A percentile compares a stretch with the other conserved stretches of the same genome.
Evolutionary conservation across 2,888 invertebrate species (phyloP).

Genomic region (Aspidiotus rigidus): DNA sequence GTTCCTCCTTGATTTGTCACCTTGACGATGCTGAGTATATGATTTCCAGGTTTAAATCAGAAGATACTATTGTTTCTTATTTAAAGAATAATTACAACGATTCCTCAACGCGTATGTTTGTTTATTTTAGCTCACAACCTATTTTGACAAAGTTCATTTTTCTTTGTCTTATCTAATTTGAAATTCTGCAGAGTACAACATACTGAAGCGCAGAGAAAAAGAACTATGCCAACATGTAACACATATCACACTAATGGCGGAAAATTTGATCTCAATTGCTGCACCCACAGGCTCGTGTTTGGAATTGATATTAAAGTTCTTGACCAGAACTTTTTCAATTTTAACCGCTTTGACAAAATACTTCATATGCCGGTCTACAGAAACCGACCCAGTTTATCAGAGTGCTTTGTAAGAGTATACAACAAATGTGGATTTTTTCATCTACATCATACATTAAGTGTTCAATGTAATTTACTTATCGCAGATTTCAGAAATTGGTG

Average conservation of each 20-base stretch:
- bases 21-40: conserved; percentile 45
- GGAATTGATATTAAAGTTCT: conserved; percentile 50
- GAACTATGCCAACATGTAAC: conserved; percentile 34
- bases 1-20: conserved; percentile 37
- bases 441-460: background rate
- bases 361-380: conserved; percentile 48
- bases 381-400: conserved; percentile 47
- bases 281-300: conserved; percentile 49
- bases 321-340: conserved; percentile 50
- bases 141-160: background rate
- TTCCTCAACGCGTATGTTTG: conserved; percentile 17
- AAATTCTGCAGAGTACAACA: conserved; percentile 15
- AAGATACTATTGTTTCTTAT: conserved; percentile 38
- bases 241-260: conserved; percentile 41
- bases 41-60: conserved; percentile 43
- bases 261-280: conserved; percentile 47
- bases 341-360: conserved; percentile 52
- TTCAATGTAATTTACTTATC: conserved; percentile 24
- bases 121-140: background rate
- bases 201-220: conserved; percentile 31
- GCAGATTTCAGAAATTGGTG: conserved; percentile 39
- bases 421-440: background rate
- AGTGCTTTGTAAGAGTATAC: conserved; percentile 45
- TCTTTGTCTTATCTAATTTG: background rate
- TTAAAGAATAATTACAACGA: conserved; percentile 15